Conservation (phyloP, 2,797 vertebrate genomes). For the Nannoperca obscura region DNA sequence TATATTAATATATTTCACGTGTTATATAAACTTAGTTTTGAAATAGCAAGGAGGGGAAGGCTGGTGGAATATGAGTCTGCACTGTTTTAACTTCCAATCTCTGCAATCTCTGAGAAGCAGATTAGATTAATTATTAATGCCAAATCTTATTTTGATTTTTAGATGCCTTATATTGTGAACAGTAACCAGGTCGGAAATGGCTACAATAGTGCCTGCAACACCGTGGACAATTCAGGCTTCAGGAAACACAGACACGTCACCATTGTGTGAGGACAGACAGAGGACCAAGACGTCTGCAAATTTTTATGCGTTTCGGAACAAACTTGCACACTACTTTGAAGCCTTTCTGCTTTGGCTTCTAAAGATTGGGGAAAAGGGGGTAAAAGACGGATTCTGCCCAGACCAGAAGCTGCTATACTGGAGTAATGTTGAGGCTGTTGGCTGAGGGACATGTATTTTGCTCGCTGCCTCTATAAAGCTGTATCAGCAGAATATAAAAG, state of each 20-base stretch:
- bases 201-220: not conserved
- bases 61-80: not conserved
- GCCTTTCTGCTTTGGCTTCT: not conserved
- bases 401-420: not conserved
- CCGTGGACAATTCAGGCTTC: not conserved
- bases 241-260: slow-evolving; percentile 83
- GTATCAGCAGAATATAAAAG: not conserved
- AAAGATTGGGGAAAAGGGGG: not conserved
- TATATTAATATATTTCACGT: not conserved
- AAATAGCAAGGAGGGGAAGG: not conserved
- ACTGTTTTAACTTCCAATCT: slow-evolving; percentile 1
- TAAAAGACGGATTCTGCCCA: not conserved
- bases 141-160: slow-evolving; percentile 6
- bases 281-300: not conserved
- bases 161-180: slow-evolving; percentile 50
- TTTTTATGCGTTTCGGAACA: not conserved
- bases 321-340: slow-evolving; percentile 3
- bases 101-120: not conserved
- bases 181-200: slow-evolving; percentile 23
- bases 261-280: slow-evolving; percentile 70
- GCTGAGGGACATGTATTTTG: not conserved
- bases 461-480: not conserved
- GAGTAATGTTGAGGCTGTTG: not conserved
- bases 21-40: slow-evolving; percentile 5
- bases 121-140: not conserved